Conservation (phyloP, 1,140 invertebrate genomes). For the Pantala flavescens region DNA sequence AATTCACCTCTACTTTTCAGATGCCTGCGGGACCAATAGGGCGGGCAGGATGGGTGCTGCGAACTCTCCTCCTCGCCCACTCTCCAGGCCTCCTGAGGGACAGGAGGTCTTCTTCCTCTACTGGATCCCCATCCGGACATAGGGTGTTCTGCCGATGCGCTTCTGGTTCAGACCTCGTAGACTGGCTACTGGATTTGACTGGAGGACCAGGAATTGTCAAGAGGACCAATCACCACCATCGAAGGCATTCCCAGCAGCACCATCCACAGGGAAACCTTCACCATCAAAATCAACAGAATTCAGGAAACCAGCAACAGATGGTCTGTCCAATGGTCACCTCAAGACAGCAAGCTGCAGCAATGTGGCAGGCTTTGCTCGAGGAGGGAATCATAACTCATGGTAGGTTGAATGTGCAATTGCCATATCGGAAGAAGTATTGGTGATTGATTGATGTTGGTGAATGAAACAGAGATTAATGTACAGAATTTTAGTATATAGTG, state of each 20-base stretch:
- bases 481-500: too few relatives aligned
- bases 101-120: slow-evolving; percentile 23
- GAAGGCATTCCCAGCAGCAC: not conserved
- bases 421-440: not conserved
- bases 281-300: not conserved
- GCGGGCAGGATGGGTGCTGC: slow-evolving; percentile 55
- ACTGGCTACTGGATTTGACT: slow-evolving; percentile 53
- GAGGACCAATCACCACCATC: slow-evolving; percentile 33
- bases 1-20: slow-evolving; percentile 29
- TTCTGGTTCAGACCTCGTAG: slow-evolving; percentile 60
- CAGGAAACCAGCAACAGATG: not conserved
- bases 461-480: too few relatives aligned
- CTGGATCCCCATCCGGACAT: slow-evolving; percentile 40
- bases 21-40: slow-evolving; percentile 51
- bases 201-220: slow-evolving; percentile 32
- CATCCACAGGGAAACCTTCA: not conserved
- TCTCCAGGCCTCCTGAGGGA: slow-evolving; percentile 49
- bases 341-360: slow-evolving; percentile 62
- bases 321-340: slow-evolving; percentile 33
- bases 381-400: slow-evolving; percentile 69
- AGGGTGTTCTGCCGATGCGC: slow-evolving; percentile 41
- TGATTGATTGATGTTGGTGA: too few relatives aligned
- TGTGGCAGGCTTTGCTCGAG: slow-evolving; percentile 78
- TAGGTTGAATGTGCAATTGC: too few relatives aligned
- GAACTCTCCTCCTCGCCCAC: slow-evolving; percentile 54